Conservation (phyloP, 1,140 invertebrate species). For the Pseudoatta argentina region DNA sequence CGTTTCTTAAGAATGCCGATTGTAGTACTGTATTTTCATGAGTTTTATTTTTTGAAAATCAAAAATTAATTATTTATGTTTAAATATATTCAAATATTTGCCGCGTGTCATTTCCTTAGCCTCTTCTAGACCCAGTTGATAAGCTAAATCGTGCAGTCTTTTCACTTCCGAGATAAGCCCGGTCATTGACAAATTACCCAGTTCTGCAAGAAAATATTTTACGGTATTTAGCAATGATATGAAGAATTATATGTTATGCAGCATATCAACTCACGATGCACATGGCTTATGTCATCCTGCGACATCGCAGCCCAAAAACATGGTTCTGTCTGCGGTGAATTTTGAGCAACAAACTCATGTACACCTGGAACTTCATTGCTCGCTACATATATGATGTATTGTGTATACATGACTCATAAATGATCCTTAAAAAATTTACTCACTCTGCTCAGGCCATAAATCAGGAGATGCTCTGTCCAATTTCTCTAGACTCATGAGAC, state of each 20-base stretch:
- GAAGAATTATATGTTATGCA: neutral
- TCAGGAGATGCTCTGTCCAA: constrained; percentile 96
- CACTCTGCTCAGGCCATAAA: constrained; percentile 97
- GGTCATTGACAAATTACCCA: constrained; percentile 92
- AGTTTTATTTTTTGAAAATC: constrained; percentile 25
- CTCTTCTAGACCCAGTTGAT: constrained; percentile 97
- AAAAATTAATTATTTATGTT: constrained; percentile 77
- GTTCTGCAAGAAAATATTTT: constrained; percentile 88
- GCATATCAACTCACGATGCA: constrained; percentile 81
- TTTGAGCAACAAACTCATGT: constrained; percentile 85
- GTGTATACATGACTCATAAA: neutral
- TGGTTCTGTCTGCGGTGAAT: constrained; percentile 81
- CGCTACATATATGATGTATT: constrained; percentile 74
- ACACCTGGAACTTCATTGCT: constrained; percentile 86
- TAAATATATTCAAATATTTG: constrained; percentile 96
- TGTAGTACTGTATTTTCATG: constrained; percentile 8
- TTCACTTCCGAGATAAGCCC: constrained; percentile 96
- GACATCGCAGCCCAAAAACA: constrained; percentile 82
- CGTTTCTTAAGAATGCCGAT: constrained; percentile 1
- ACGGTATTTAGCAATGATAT: constrained; percentile 37
- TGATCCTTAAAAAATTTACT: constrained; percentile 81
- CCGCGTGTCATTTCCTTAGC: constrained; percentile 98
- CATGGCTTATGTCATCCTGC: constrained; percentile 84
- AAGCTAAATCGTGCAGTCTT: constrained; percentile 96
- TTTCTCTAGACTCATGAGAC: constrained; percentile 94